Percentiles rank a stretch among this genome's conserved stretches.
Conservation (phyloP, 2,113 vertebrate species). For the Guaruba guarouba region DNA sequence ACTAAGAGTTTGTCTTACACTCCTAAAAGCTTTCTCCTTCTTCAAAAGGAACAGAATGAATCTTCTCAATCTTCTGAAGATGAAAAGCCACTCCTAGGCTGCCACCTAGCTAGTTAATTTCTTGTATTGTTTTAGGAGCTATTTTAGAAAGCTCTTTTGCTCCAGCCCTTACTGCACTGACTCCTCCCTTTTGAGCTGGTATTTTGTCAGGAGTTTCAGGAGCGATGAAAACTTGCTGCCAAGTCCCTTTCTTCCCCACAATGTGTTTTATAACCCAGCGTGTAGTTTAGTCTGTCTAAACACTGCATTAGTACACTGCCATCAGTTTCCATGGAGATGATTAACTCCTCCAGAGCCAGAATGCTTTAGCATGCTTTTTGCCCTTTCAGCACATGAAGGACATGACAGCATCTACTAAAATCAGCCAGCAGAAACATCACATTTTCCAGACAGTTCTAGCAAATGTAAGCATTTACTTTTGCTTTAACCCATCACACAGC, state of each 20-base stretch:
- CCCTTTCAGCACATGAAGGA: not conserved
- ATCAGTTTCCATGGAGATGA: conserved; percentile 75
- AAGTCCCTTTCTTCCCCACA: conserved; percentile 65
- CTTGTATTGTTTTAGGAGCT: conserved; percentile 8
- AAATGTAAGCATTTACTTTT: not conserved
- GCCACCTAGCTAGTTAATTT: conserved; percentile 59
- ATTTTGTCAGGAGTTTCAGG: conserved; percentile 63
- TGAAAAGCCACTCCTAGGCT: conserved; percentile 40
- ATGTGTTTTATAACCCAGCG: conserved; percentile 66
- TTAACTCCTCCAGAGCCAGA: conserved; percentile 71
- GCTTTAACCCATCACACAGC: not conserved
- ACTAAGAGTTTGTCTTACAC: not conserved
- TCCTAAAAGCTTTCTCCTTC: not conserved
- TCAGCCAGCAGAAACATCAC: not conserved
- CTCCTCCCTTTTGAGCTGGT: conserved; percentile 58
- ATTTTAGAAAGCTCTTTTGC: conserved; percentile 35
- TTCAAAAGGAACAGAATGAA: not conserved
- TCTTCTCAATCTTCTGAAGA: not conserved
- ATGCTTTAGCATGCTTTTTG: not conserved
- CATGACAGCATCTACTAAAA: not conserved
- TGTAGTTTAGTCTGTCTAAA: conserved; percentile 75
- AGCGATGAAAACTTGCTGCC: conserved; percentile 61
- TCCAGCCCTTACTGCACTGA: not conserved
- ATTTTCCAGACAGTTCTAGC: not conserved
- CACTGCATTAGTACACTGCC: conserved; percentile 66